Conservation (phyloP, 37 sponge, comb jelly and placozoan genomes). For the Chondrilla cf. caribensis region DNA sequence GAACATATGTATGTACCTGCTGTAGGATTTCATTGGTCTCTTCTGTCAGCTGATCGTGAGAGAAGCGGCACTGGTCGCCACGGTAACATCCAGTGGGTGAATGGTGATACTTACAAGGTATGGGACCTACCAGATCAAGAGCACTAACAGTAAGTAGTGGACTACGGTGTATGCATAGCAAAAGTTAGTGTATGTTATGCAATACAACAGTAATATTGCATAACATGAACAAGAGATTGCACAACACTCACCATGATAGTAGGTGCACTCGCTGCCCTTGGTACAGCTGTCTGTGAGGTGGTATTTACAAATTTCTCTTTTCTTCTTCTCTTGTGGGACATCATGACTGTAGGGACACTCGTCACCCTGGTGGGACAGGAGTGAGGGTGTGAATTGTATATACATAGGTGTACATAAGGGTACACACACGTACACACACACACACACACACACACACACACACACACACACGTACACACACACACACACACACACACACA, state of each 20-base stretch:
- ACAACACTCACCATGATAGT: conserved; percentile 67
- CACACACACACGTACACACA: not conserved
- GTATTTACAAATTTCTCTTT: conserved; percentile 87
- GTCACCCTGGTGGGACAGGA: conserved; percentile 81
- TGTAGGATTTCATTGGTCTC: conserved; percentile 67
- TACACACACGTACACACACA: not conserved
- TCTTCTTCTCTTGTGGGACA: conserved; percentile 51
- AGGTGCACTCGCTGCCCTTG: conserved; percentile 79
- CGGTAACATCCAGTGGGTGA: conserved; percentile 58
- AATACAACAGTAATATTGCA: not conserved
- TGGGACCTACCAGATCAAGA: too few species aligned
- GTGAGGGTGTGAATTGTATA: too few species aligned
- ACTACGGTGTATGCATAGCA: not conserved
- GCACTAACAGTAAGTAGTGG: not conserved
- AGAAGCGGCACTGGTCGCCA: conserved; percentile 82
- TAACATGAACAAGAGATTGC: too few species aligned
- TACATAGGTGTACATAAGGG: too few species aligned
- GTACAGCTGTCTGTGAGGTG: conserved; percentile 71
- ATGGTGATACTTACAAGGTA: conserved; percentile 90
- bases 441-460: not conserved
- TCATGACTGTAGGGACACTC: conserved; percentile 71
- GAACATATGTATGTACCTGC: conserved; percentile 15
- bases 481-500: not conserved
- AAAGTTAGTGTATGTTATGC: not conserved
- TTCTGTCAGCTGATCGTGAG: conserved; percentile 78